Evolutionary conservation across 2,113 vertebrate genomes (phyloP).

Genomic region (Paedocypris sp.): DNA sequence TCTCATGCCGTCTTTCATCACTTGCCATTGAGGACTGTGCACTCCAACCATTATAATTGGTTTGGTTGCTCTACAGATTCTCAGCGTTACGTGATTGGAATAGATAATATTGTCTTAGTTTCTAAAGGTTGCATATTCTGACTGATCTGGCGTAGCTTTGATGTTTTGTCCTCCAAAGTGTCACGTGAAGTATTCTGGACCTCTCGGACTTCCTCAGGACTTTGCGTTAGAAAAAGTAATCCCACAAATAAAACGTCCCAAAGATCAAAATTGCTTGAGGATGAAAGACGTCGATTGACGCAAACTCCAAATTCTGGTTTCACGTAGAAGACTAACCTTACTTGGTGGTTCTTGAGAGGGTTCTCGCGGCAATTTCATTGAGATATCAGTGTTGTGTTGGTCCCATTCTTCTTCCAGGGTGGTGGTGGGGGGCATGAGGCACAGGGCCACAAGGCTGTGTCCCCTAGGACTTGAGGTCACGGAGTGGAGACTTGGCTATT

Average conservation of each 20-base stretch:
- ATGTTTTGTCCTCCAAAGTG: not conserved
- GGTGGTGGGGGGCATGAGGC: slow-evolving; percentile 1
- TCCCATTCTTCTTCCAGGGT: slow-evolving; percentile 9
- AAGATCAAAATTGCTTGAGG: not conserved
- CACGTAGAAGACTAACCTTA: slow-evolving; percentile 59
- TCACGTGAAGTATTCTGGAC: not conserved
- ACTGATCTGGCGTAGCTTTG: not conserved
- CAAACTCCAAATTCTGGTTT: slow-evolving; percentile 50
- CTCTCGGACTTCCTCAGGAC: not conserved
- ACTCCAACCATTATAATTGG: slow-evolving; percentile 31
- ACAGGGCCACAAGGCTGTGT: slow-evolving; percentile 23
- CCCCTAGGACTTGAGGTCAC: slow-evolving; percentile 33
- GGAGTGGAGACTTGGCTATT: slow-evolving; percentile 31
- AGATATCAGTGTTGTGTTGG: slow-evolving; percentile 20
- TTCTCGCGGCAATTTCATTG: slow-evolving; percentile 26
- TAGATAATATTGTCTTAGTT: not conserved
- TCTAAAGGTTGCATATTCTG: not conserved
- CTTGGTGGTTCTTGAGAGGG: slow-evolving; percentile 35
- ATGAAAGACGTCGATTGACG: slow-evolving; percentile 42
- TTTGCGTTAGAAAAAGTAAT: not conserved
- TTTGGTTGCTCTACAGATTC: slow-evolving; percentile 34
- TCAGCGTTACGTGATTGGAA: slow-evolving; percentile 4
- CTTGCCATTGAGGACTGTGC: slow-evolving; percentile 29
- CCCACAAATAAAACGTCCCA: not conserved
- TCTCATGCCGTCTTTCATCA: slow-evolving; percentile 40